Conservation (phyloP, 2,797 vertebrate species). For the Oryzias dopingdopingensis region DNA sequence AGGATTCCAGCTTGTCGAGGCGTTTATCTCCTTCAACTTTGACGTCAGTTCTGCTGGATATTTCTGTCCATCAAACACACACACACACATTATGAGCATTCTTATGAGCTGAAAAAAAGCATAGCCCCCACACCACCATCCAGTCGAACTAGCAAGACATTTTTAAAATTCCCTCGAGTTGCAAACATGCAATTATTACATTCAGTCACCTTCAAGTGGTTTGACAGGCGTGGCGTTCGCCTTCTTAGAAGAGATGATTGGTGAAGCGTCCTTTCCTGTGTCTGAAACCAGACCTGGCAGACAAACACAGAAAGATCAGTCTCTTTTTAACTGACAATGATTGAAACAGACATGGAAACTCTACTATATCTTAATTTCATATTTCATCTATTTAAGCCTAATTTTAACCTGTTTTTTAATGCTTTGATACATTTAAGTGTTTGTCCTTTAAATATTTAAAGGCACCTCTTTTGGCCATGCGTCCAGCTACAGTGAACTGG, state of each 20-base stretch:
- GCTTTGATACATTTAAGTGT: no score
- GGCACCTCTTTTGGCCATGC: constrained; percentile 79
- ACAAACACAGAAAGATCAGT: constrained; percentile 9
- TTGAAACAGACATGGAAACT: no score
- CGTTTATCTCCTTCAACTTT: constrained; percentile 81
- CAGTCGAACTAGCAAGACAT: no score
- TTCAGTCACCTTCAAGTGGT: constrained; percentile 73
- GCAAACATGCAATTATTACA: no score
- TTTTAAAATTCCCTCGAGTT: no score
- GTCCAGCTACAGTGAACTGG: constrained; percentile 83
- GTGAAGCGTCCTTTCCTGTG: constrained; percentile 64
- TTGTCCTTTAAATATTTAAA: not conserved
- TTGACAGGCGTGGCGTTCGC: constrained; percentile 72
- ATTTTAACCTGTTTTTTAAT: no score
- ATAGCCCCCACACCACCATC: not conserved
- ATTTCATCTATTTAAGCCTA: no score
- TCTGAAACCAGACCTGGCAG: constrained; percentile 74
- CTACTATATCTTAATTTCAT: no score
- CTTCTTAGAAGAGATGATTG: constrained; percentile 68
- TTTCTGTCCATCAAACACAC: constrained; percentile 65
- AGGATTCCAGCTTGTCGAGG: constrained; percentile 83
- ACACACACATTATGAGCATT: not conserved
- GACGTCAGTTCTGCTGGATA: constrained; percentile 70
- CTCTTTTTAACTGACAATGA: no score
- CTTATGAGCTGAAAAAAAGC: not conserved